Evolutionary conservation across 2,113 vertebrate genomes (phyloP).

Genomic region (Grammomys dolichurus): DNA sequence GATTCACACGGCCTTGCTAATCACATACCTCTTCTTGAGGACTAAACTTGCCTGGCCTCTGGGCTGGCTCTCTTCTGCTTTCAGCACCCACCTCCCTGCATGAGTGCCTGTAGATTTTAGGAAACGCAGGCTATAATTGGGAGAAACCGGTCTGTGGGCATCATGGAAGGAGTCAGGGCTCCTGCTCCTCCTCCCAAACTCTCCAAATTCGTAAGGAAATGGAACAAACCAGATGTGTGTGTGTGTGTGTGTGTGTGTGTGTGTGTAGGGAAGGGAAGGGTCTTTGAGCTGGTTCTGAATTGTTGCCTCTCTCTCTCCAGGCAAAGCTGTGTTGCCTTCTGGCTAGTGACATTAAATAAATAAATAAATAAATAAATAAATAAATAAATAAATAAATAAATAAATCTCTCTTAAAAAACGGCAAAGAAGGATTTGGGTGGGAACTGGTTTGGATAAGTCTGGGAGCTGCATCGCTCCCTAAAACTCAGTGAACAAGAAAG

Average conservation of each 20-base stretch:
- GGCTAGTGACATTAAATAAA: background rate
- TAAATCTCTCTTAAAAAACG: background rate
- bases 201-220: constrained; percentile 44
- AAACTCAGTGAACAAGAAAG: background rate
- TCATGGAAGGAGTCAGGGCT: background rate
- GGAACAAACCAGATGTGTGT: background rate
- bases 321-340: background rate
- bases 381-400: background rate
- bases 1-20: constrained; percentile 66
- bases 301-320: background rate
- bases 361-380: background rate
- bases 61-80: background rate
- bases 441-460: background rate
- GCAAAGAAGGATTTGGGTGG: background rate
- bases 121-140: background rate
- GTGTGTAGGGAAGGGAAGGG: background rate
- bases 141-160: background rate
- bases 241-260: constrained; percentile 9
- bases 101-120: background rate
- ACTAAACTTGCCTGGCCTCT: background rate
- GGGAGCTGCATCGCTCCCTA: background rate
- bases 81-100: background rate
- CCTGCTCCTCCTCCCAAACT: background rate
- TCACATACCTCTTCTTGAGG: background rate
- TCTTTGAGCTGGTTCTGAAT: background rate